These are phyloP conservation scores for Ceriagrion tenellum DNA, from an alignment of 2,888 invertebrate genomes.

Conservation along the genomic window DNA sequence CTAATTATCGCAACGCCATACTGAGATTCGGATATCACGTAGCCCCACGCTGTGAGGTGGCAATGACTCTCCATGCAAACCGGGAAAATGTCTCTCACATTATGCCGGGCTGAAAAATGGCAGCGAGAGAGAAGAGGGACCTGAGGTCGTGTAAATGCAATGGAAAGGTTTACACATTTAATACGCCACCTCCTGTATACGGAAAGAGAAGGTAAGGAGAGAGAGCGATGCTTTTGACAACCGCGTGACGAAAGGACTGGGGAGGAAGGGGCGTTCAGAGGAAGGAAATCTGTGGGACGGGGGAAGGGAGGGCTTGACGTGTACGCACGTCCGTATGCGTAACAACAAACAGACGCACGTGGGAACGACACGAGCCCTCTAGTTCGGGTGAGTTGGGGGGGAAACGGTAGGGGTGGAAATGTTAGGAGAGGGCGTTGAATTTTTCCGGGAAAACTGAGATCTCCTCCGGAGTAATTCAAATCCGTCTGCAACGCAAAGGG, in stretches of 20 bases:
- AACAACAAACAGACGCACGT: neutral
- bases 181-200: neutral
- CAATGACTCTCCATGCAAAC: no score
- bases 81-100: neutral
- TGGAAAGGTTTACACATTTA: neutral
- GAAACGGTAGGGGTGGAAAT: no score
- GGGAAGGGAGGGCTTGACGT: neutral
- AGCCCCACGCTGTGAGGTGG: neutral
- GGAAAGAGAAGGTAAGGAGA: neutral
- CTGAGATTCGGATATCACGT: no score
- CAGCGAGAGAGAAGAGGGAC: neutral
- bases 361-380: neutral
- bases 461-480: no score
- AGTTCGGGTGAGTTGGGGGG: no score
- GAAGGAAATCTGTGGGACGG: no score
- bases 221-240: neutral
- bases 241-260: neutral
- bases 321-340: neutral
- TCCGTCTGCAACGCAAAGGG: no score
- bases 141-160: neutral
- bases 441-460: no score
- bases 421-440: no score
- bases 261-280: neutral
- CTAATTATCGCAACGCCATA: no score
- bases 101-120: neutral